These are phyloP conservation scores for Synanceia verrucosa DNA, from an alignment of 2,797 vertebrate species.

Conservation along the genomic window DNA sequence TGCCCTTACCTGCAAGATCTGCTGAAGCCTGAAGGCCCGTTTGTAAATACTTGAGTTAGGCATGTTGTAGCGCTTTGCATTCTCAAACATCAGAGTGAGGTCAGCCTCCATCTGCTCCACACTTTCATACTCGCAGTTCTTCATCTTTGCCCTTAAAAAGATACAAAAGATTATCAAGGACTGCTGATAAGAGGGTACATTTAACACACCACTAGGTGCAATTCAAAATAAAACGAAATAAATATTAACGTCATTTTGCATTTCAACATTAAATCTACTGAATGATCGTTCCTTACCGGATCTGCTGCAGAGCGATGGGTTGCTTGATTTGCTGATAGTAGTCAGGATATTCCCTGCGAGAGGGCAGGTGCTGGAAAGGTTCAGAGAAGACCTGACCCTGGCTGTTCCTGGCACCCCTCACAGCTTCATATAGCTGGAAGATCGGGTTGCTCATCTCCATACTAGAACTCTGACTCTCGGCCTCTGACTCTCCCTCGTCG, in stretches of 20 bases:
- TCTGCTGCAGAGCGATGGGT: slow-evolving; percentile 92
- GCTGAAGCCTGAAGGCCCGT: slow-evolving; percentile 95
- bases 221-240: background rate
- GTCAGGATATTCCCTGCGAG: slow-evolving; percentile 96
- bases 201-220: background rate
- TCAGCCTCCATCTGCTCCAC: slow-evolving; percentile 94
- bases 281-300: slow-evolving; percentile 83
- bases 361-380: slow-evolving; percentile 95
- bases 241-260: background rate
- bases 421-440: slow-evolving; percentile 94
- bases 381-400: slow-evolving; percentile 95
- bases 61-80: slow-evolving; percentile 98
- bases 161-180: background rate
- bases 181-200: no score
- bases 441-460: slow-evolving; percentile 93
- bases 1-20: slow-evolving; percentile 91
- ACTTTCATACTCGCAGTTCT: slow-evolving; percentile 94
- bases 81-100: slow-evolving; percentile 97
- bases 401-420: slow-evolving; percentile 91
- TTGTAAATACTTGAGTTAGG: slow-evolving; percentile 98
- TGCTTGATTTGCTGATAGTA: slow-evolving; percentile 98
- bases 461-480: slow-evolving; percentile 93
- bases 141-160: slow-evolving; percentile 90
- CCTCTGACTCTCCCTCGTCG: slow-evolving; percentile 94
- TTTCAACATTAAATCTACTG: accelerated